Percentiles rank a stretch among this genome's conserved stretches.
Conservation (phyloP, 1,140 invertebrate genomes). For the Drosophila setifemur region DNA sequence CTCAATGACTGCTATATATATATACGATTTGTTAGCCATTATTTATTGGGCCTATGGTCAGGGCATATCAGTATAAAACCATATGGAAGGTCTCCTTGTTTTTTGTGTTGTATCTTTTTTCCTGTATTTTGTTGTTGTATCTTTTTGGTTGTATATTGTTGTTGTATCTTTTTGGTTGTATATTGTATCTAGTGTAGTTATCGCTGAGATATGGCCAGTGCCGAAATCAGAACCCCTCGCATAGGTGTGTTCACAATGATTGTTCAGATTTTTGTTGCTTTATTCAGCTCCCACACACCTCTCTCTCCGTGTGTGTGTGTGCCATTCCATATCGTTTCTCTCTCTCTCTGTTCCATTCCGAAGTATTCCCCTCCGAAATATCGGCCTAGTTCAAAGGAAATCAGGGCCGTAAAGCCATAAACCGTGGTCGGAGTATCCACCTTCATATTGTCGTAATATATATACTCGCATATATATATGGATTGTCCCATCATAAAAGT, state of each 20-base stretch:
- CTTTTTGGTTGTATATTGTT: constrained; percentile 1
- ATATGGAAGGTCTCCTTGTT: constrained; percentile 22
- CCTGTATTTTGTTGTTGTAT: too few species aligned
- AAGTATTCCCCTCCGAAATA: too few species aligned
- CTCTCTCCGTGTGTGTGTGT: too few species aligned
- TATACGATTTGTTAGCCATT: not conserved
- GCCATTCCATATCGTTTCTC: not conserved
- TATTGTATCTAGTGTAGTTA: constrained; percentile 56
- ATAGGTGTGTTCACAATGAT: constrained; percentile 68
- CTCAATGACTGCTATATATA: not conserved
- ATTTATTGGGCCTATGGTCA: constrained; percentile 16
- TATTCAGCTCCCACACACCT: too few species aligned
- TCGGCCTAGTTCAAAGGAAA: constrained; percentile 61
- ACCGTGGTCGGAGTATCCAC: constrained; percentile 12
- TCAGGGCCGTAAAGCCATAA: constrained; percentile 73
- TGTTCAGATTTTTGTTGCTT: constrained; percentile 48
- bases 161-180: not conserved
- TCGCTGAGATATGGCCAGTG: constrained; percentile 66
- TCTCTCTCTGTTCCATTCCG: too few species aligned
- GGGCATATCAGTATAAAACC: constrained; percentile 22
- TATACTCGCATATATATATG: too few species aligned
- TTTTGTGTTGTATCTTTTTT: not conserved
- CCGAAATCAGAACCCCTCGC: constrained; percentile 60
- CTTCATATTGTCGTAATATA: constrained; percentile 52
- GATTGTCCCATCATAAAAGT: constrained; percentile 37